Percentiles rank a stretch among this genome's conserved stretches.
These are phyloP conservation scores for Malthinus flaveolus DNA, from an alignment of 2,888 invertebrate species.

Conservation along the genomic window DNA sequence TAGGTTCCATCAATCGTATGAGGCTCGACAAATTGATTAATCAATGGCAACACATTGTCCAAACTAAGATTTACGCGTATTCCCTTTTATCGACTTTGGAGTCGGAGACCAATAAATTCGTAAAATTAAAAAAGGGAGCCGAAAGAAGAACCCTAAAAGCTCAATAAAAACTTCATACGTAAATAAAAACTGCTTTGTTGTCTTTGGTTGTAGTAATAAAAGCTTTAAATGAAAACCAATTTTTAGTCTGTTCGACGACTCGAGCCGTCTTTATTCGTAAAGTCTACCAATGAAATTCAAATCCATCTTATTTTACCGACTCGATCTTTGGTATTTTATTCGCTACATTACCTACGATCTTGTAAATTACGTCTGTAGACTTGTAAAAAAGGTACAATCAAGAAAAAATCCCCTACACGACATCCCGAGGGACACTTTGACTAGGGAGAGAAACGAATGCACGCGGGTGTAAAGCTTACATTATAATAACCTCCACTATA, in stretches of 20 bases:
- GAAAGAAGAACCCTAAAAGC: too few relatives aligned
- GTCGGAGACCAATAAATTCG: too few relatives aligned
- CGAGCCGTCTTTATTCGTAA: not conserved
- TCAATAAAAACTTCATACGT: too few relatives aligned
- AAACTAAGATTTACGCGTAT: too few relatives aligned
- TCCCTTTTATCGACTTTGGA: too few relatives aligned
- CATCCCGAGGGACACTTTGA: slow-evolving; percentile 1
- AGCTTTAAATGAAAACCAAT: too few relatives aligned
- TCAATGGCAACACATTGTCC: too few relatives aligned
- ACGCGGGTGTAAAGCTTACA: not conserved
- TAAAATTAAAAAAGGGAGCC: too few relatives aligned
- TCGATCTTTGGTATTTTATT: not conserved
- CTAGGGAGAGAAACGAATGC: not conserved
- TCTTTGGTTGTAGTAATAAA: too few relatives aligned
- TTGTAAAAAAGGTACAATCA: slow-evolving; percentile 5
- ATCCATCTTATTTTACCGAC: not conserved
- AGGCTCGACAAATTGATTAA: too few relatives aligned
- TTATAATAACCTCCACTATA: not conserved
- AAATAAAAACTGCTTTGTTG: too few relatives aligned
- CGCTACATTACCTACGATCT: slow-evolving; percentile 1
- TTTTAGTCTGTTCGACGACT: not conserved
- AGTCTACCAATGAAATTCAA: not conserved
- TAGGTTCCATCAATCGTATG: too few relatives aligned
- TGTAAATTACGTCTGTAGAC: not conserved
- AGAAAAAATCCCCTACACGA: not conserved